These are phyloP conservation scores for Natator depressus DNA, from an alignment of 2,113 vertebrate species.

Conservation along the genomic window DNA sequence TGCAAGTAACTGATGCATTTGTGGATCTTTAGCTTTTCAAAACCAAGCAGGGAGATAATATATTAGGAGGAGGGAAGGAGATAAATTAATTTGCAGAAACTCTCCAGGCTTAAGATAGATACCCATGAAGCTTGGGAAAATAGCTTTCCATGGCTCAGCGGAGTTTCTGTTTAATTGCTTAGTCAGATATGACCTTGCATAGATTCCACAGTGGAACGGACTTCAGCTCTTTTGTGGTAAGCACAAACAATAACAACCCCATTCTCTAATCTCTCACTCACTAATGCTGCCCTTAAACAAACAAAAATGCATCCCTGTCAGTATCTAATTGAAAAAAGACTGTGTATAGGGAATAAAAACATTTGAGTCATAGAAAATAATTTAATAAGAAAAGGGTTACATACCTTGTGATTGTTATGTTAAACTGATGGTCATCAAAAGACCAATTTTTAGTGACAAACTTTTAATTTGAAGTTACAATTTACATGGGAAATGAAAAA, in stretches of 20 bases:
- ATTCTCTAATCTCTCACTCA: not conserved
- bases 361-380: not conserved
- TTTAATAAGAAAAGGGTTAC: not conserved
- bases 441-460: fast-evolving
- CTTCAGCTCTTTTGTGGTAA: slow-evolving; percentile 18
- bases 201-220: not conserved
- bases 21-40: not conserved
- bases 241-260: slow-evolving; percentile 4
- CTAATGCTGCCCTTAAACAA: not conserved
- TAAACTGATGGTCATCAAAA: not conserved
- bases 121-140: slow-evolving; percentile 17
- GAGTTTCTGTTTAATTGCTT: slow-evolving; percentile 58
- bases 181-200: slow-evolving; percentile 28
- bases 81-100: slow-evolving; percentile 34
- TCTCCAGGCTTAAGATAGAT: slow-evolving; percentile 10
- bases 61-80: not conserved
- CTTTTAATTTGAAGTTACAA: not conserved
- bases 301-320: not conserved
- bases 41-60: not conserved
- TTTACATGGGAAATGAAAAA: not conserved
- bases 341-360: not conserved
- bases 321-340: not conserved
- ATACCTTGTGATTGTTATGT: not conserved
- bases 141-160: slow-evolving; percentile 35
- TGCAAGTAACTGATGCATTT: not conserved